Conservation (phyloP, 2,888 invertebrate genomes). For the Merodon equestris region DNA sequence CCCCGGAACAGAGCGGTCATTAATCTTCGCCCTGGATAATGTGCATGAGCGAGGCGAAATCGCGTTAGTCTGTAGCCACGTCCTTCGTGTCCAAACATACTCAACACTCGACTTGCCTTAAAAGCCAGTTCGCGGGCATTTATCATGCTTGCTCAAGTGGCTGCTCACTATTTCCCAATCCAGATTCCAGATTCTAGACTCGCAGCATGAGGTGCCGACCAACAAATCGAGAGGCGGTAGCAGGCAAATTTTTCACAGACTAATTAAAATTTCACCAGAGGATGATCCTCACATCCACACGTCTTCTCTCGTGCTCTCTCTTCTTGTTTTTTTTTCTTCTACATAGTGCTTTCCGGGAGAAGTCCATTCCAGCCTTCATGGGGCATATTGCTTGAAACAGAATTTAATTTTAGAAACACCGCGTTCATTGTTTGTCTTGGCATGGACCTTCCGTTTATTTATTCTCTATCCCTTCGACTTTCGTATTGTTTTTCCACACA, state of each 20-base stretch:
- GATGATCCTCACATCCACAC: slow-evolving; percentile 30
- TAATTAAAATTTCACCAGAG: slow-evolving; percentile 66
- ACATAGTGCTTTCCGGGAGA: too few relatives aligned
- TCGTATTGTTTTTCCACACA: slow-evolving; percentile 7
- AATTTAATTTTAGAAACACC: slow-evolving; percentile 66
- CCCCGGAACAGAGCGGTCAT: slow-evolving; percentile 46
- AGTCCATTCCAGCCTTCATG: too few relatives aligned
- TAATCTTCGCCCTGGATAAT: slow-evolving; percentile 42
- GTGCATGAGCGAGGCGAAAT: background rate
- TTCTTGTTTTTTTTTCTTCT: too few relatives aligned
- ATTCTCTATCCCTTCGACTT: background rate
- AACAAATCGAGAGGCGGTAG: slow-evolving; percentile 36
- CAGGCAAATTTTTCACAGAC: slow-evolving; percentile 56
- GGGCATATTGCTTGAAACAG: slow-evolving; percentile 27
- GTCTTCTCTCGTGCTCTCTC: too few relatives aligned
- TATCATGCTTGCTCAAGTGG: background rate
- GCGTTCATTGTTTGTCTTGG: slow-evolving; percentile 65
- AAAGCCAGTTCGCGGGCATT: too few relatives aligned
- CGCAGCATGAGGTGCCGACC: too few relatives aligned
- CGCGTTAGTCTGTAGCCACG: too few relatives aligned
- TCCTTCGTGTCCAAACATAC: too few relatives aligned
- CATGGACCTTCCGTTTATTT: slow-evolving; percentile 37
- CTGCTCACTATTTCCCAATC: slow-evolving; percentile 5
- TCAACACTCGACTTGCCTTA: too few relatives aligned
- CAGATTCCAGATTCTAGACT: too few relatives aligned